Conservation (phyloP, 92 coral and sea anemone species). For the Heliopora coerulea region DNA sequence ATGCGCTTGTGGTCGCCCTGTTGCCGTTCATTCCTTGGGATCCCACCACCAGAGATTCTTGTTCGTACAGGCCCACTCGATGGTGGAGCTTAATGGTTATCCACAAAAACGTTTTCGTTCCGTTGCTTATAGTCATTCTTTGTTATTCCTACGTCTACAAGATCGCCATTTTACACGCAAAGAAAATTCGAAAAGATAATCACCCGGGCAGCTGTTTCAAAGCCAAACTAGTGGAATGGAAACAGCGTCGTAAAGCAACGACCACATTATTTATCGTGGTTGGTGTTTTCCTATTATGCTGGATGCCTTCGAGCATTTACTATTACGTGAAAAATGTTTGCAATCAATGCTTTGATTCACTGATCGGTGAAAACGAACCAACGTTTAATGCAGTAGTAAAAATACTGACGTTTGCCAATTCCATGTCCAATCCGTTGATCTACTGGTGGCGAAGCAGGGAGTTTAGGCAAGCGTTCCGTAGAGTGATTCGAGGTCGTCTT, state of each 20-base stretch:
- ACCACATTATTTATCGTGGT: slow-evolving; percentile 78
- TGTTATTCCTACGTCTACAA: slow-evolving; percentile 76
- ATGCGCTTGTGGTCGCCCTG: slow-evolving; percentile 65
- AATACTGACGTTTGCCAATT: slow-evolving; percentile 69
- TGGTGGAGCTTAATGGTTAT: slow-evolving; percentile 99
- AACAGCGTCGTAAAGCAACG: slow-evolving; percentile 68
- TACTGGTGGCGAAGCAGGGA: slow-evolving; percentile 72
- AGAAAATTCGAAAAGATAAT: slow-evolving; percentile 50
- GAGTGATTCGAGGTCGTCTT: slow-evolving; percentile 42
- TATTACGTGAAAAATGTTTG: slow-evolving; percentile 79
- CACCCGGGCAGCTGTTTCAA: neutral
- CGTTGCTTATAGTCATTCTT: slow-evolving; percentile 66
- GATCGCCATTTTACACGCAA: slow-evolving; percentile 70
- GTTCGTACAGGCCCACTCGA: slow-evolving; percentile 73
- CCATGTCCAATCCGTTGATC: slow-evolving; percentile 72
- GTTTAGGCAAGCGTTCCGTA: slow-evolving; percentile 61
- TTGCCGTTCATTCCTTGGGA: slow-evolving; percentile 80
- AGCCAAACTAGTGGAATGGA: slow-evolving; percentile 23
- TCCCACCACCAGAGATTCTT: slow-evolving; percentile 16
- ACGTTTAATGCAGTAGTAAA: slow-evolving; percentile 72
- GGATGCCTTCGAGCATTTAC: slow-evolving; percentile 93
- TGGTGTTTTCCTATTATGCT: slow-evolving; percentile 80
- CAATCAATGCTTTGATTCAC: slow-evolving; percentile 61
- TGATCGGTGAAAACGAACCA: slow-evolving; percentile 58
- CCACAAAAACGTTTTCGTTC: slow-evolving; percentile 73